phyloP scores from a whole-genome alignment of 2,797 vertebrate species.

The Tragelaphus eurycerus region DNA sequence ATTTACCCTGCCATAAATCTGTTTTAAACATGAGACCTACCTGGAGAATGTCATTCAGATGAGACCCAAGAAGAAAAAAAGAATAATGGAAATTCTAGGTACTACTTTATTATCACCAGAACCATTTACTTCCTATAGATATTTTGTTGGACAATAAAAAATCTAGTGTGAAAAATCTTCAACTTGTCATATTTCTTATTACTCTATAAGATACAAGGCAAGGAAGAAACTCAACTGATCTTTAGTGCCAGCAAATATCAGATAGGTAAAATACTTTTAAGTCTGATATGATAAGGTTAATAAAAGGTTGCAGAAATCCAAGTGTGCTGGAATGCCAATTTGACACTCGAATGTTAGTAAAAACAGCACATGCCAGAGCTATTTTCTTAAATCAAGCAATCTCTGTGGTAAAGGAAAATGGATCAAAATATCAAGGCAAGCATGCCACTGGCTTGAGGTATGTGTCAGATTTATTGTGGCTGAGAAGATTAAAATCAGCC shows the following conservation, averaged over 20 bases:
- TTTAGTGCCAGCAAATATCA: conserved; percentile 46
- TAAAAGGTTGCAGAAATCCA: conserved; percentile 36
- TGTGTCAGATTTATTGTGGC: conserved; percentile 72
- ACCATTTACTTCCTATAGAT: neutral
- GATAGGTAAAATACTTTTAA: conserved; percentile 30
- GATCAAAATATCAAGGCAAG: conserved; percentile 72
- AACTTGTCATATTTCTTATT: conserved; percentile 13
- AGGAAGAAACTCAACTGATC: neutral
- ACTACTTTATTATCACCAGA: neutral
- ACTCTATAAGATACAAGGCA: conserved; percentile 11
- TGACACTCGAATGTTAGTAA: conserved; percentile 46
- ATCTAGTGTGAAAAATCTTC: conserved; percentile 10
- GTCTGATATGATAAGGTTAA: conserved; percentile 29
- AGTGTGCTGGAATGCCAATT: conserved; percentile 35
- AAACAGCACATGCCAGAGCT: conserved; percentile 45
- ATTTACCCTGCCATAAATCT: neutral
- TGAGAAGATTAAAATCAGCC: conserved; percentile 74
- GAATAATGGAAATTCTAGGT: conserved; percentile 3
- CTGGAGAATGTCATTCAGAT: neutral
- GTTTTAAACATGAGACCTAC: neutral
- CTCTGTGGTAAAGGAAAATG: conserved; percentile 57
- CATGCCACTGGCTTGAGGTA: conserved; percentile 47
- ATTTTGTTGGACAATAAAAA: neutral
- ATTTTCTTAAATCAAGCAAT: conserved; percentile 56
- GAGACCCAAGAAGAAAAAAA: neutral